Evolutionary conservation across 2,113 vertebrate genomes (phyloP), one percentile per base, ranked within the genome.

Genomic region (Nanorana parkeri): DNA sequence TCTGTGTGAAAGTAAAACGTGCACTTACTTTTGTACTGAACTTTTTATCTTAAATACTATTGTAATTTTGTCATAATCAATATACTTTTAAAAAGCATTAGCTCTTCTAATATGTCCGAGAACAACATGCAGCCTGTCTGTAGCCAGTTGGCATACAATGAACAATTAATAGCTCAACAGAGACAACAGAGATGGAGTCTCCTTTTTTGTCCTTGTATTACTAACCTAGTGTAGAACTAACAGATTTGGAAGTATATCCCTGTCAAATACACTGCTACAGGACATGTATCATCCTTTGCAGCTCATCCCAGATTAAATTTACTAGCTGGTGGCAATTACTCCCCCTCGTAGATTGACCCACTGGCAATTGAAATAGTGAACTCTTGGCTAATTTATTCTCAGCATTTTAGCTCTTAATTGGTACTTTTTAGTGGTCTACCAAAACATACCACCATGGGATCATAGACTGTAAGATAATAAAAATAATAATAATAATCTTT

Each of bases 221-320:
- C 92, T 91, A 92, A 88, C 77, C 87, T n/a, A 88, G 84, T 68
- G 87, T 88, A 88, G 82, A 74, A 88, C 81, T 78, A 83, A 89
- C 85, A 88, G 87, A 79, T 89, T 90, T 91, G 86, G 84, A 86
- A 73, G 85, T 87, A 87, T 68, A 88, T 94, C 93, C 92, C 91
- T 93, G 91, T 91, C 94, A 94, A 23, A n/a, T 85, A 89, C 64
- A 83, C 85, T 90, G 90, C 91, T 90, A 91, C 85, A 86, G 65
- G 85, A 91, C 91, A 95, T 94, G 91, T 86, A 95, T 95, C 91
- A 95, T 93, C 87, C 83, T 73, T 85, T 88, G 86, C 85, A 83
- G 85, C 68, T 86, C 87, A 86, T 90, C 88, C 86, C 67, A 32
- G 77, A 92, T 90, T 89, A 90, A 89, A 91, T 94, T 90, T 90